phyloP scores from a whole-genome alignment of 2,113 vertebrate species.

The Cavia aperea region DNA sequence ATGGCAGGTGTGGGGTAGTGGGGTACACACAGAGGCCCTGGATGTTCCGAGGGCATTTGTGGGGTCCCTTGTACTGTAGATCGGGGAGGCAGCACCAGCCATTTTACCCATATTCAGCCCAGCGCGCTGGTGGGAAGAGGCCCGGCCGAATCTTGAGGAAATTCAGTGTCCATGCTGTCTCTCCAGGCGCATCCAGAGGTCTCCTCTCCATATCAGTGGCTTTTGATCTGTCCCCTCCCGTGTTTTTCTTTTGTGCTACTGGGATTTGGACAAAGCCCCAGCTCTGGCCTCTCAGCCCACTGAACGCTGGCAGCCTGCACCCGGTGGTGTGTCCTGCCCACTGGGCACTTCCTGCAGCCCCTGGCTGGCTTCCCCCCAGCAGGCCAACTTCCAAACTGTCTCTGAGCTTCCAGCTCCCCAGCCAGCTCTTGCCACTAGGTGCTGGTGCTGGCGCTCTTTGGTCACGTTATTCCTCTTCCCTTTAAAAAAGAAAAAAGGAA shows the following conservation, averaged over 20 bases:
- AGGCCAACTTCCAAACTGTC: background rate
- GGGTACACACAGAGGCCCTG: rapidly evolving
- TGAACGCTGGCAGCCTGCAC: rapidly evolving
- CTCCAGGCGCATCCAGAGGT: background rate
- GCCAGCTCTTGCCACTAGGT: no score
- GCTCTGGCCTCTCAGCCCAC: background rate
- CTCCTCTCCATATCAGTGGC: rapidly evolving
- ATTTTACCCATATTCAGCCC: background rate
- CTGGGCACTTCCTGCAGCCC: rapidly evolving
- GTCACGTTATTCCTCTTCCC: background rate
- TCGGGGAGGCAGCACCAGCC: background rate
- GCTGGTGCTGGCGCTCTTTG: background rate
- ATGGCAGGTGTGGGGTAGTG: background rate
- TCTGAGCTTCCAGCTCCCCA: background rate
- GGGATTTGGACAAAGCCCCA: background rate
- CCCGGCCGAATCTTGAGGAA: background rate
- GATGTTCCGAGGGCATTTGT: background rate
- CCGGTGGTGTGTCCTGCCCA: background rate
- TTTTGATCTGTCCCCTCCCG: no score
- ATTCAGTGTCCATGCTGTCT: background rate
- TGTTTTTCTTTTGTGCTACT: background rate
- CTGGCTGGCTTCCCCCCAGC: background rate
- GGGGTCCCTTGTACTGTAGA: background rate
- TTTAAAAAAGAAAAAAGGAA: background rate
- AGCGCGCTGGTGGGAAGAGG: rapidly evolving